phyloP scores from a whole-genome alignment of 2,888 invertebrate genomes.

The Archips xylosteana region DNA sequence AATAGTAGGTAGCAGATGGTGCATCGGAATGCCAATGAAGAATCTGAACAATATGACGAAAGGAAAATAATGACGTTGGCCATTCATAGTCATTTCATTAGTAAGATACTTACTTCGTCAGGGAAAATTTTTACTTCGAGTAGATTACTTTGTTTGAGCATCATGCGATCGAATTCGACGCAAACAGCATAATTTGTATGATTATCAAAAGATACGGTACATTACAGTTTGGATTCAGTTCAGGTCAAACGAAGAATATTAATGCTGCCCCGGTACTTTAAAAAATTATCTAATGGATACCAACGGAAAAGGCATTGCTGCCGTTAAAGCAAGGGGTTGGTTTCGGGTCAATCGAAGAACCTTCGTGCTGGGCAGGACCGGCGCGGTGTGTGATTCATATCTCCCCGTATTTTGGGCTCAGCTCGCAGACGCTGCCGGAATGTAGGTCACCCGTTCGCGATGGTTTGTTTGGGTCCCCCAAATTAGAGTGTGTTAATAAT shows the following conservation, averaged over 20 bases:
- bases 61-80: too few relatives aligned
- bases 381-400: slow-evolving; percentile 69
- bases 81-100: too few relatives aligned
- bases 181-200: background rate
- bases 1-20: too few relatives aligned
- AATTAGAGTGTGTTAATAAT: slow-evolving; percentile 82
- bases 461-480: slow-evolving; percentile 84
- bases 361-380: slow-evolving; percentile 41
- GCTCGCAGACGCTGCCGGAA: slow-evolving; percentile 73
- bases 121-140: too few relatives aligned
- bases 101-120: too few relatives aligned
- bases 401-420: slow-evolving; percentile 61
- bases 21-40: too few relatives aligned
- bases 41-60: too few relatives aligned
- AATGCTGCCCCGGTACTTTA: background rate
- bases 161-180: too few relatives aligned
- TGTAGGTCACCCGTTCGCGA: slow-evolving; percentile 80
- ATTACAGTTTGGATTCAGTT: background rate
- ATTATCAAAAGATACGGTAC: background rate
- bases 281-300: background rate
- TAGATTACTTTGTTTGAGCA: too few relatives aligned
- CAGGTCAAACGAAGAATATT: background rate
- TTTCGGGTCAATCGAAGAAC: slow-evolving; percentile 21
- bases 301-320: background rate
- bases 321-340: slow-evolving; percentile 24